Evolutionary conservation across 2,797 vertebrate genomes (phyloP).

Genomic region (Glossophaga mutica): DNA sequence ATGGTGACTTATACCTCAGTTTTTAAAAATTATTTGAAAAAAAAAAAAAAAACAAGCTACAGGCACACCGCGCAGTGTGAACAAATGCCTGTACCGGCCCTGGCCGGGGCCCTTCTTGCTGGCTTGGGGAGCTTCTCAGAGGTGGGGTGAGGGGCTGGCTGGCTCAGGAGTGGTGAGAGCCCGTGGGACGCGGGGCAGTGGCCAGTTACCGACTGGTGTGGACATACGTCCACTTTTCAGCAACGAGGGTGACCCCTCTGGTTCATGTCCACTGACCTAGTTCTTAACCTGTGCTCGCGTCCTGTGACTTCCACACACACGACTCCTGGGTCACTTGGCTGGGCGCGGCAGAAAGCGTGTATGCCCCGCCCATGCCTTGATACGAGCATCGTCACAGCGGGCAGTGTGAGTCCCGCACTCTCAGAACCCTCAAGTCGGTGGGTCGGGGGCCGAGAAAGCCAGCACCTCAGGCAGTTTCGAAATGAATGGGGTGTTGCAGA

Average conservation of each 20-base stretch:
- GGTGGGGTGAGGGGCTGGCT: not conserved
- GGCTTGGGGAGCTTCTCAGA: not conserved
- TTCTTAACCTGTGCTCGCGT: not conserved
- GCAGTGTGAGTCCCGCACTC: not conserved
- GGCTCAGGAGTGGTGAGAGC: no score
- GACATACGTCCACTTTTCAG: not conserved
- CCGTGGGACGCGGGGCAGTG: not conserved
- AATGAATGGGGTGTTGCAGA: not conserved
- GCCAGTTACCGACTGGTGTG: not conserved
- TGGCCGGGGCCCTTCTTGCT: not conserved
- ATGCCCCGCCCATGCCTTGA: no score
- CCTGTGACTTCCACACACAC: not conserved
- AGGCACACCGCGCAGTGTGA: not conserved
- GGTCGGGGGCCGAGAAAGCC: not conserved
- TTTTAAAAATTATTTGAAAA: not conserved
- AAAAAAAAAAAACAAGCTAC: not conserved
- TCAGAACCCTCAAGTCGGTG: not conserved
- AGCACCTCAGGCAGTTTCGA: not conserved
- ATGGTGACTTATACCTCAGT: not conserved
- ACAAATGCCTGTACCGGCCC: not conserved
- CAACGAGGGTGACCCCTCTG: rapidly evolving
- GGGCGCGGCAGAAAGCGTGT: not conserved
- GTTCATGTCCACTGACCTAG: not conserved
- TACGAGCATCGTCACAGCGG: not conserved
- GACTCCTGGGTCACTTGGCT: no score